Evolutionary conservation across 2,797 vertebrate genomes (phyloP), one percentile per base, ranked within the genome.

Genomic region (Dermochelys coriacea): DNA sequence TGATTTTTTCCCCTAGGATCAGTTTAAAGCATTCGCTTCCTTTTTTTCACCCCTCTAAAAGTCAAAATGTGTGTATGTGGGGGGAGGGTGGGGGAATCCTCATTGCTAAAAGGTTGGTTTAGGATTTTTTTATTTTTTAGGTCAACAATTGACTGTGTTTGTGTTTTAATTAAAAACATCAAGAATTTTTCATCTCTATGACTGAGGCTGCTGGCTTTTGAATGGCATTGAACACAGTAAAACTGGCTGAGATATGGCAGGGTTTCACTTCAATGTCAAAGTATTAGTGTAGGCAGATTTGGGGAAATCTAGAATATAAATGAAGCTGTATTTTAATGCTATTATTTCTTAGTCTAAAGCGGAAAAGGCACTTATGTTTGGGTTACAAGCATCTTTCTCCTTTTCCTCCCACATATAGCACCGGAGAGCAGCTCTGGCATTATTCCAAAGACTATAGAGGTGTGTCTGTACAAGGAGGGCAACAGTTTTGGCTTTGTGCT

Each of bases 401-500:
- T 95, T 77, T 79, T 89, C 94, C 93, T 50, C 84, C 97, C 31
- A 79, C 16, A 84, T 91, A 29, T 89, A 99, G 99, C 99, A 57
- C 99, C 99, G 6, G 99, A 99, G 93, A 99, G 98, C 97, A 98
- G 98, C 88, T 99, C 99, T 75, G 99, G 99, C 94, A 98, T 99
- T 95, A 98, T 99, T 97, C 99, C 99, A 79, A 99, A 99, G 98
- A 99, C 99, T 54, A 98, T 99, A 83, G 99, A 99, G 85, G 98
- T 99, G 97, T 99, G 99, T 93, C 98, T 99, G 96, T 99, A 99
- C 98, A 99, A 99, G 97, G 99, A 99, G 95, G 99, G 99, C 94
- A 99, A 96, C 97, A 99, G 99, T 97, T 99, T 99, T 82, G 99
- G 99, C 90, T 99, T 99, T 12, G 99, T 99, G 90, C 98, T 99